Conservation (phyloP, 2,797 vertebrate genomes). For the Antrozous pallidus region DNA sequence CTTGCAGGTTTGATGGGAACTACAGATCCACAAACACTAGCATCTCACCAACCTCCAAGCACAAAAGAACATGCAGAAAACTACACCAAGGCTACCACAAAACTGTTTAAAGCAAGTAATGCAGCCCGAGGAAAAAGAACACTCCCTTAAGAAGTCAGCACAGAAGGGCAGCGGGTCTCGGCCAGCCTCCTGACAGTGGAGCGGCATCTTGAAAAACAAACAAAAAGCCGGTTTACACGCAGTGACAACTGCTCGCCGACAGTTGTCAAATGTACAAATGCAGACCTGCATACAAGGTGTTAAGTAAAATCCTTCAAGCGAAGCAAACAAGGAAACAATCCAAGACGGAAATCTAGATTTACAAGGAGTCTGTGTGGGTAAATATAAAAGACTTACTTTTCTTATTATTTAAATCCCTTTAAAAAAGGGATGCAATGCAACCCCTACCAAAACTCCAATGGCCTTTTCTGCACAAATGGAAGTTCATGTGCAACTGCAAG, state of each 20-base stretch:
- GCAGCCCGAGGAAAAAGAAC: background rate
- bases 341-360: background rate
- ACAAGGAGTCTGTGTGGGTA: background rate
- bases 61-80: background rate
- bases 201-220: background rate
- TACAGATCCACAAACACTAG: background rate
- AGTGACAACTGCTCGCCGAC: background rate
- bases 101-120: background rate
- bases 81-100: background rate
- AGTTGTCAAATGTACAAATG: background rate
- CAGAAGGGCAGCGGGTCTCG: background rate
- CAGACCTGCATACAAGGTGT: background rate
- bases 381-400: background rate
- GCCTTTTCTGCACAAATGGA: slow-evolving; percentile 23
- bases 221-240: background rate
- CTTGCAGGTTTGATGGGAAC: background rate
- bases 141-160: background rate
- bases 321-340: background rate
- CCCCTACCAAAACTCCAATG: background rate
- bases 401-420: background rate
- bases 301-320: background rate
- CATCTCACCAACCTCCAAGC: background rate
- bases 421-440: slow-evolving; percentile 8
- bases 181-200: background rate
- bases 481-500: background rate